Base-by-base conservation (phyloP, 2,888 invertebrate genomes). In the Ashinkailepas kermadecensis region DNA sequence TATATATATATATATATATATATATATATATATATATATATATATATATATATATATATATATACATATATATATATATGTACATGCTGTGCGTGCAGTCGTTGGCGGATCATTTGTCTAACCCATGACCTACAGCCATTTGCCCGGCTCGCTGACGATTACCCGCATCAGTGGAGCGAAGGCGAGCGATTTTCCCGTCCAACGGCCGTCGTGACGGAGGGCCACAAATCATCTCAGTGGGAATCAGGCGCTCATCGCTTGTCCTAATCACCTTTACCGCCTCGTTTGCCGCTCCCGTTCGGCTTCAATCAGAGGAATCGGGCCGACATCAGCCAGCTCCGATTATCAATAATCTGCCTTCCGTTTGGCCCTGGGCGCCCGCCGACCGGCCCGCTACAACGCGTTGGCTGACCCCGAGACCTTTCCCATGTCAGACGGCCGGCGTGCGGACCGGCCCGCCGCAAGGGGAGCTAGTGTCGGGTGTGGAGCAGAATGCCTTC, bases 321-420 rank as follows among this genome's bases (percentile, higher is more conserved):
- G 18, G 62, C 62, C 18, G 18, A 8, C 62, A 21, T 62, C 15
- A 8, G 3, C 10, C 23, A 25, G 13, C 25, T 23, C 67, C n/a
- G 67, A 67, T 67, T 67, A 67, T 67, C 67, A 67, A 67, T 67
- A 67, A 67, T 67, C 67, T 3, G 67, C 67, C 67, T 67, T 67
- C 67, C 67, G 67, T 67, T 67, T 6, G 1, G 67, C 67, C 67
- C 11, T 8, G 13, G 25, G 67, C 67, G 25, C 2, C n/a, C n/a
- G 13, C 2, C 67, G 8, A 2, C 13, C 67, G 13, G 25, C 1
- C n/a, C 12, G 67, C 8, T n/a, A 15, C 7, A 18, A 13, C n/a
- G 25, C 25, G 12, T 12, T 25, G 13, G 11, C 12, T 67, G 67
- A 67, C 67, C 67, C 67, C 9, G 12, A 10, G 67, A 67, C 67